Percentiles rank a stretch among this genome's conserved stretches.
Conservation (phyloP, 2,888 invertebrate species). For the Synergus laeviventris region DNA sequence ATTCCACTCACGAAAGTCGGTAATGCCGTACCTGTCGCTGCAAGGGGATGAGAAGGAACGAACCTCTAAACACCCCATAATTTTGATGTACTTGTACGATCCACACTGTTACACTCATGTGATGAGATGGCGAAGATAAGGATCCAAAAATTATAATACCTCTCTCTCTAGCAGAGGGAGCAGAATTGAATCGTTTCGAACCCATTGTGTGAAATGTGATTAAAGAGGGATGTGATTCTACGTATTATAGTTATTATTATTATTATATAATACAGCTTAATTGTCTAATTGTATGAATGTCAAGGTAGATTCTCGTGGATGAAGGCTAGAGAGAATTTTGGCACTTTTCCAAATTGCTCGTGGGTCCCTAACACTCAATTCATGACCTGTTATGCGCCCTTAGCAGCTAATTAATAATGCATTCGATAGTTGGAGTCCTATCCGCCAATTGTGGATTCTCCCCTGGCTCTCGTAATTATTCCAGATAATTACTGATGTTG, state of each 20-base stretch:
- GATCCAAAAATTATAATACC: conserved; percentile 10
- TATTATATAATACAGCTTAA: background rate
- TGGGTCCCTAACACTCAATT: background rate
- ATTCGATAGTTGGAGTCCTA: background rate
- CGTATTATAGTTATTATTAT: too few species aligned
- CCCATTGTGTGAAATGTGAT: conserved; percentile 30
- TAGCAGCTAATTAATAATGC: conserved; percentile 16
- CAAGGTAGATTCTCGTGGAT: background rate
- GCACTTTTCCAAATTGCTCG: background rate
- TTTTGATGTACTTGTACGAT: conserved; percentile 25
- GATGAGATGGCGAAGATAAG: conserved; percentile 8
- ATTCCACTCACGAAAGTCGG: conserved; percentile 32
- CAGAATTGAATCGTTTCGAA: conserved; percentile 13
- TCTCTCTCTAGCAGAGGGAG: background rate
- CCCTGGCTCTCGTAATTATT: conserved; percentile 13
- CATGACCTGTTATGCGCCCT: conserved; percentile 1
- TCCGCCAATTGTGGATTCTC: background rate
- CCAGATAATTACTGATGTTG: background rate
- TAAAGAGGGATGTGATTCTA: conserved; percentile 18
- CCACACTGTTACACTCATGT: background rate
- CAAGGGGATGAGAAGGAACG: background rate
- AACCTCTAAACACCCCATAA: conserved; percentile 22
- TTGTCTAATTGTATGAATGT: background rate
- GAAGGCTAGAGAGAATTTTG: background rate
- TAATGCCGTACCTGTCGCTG: conserved; percentile 6